Base-by-base conservation (phyloP, 2,113 vertebrate species). In the Siniperca knerii region DNA sequence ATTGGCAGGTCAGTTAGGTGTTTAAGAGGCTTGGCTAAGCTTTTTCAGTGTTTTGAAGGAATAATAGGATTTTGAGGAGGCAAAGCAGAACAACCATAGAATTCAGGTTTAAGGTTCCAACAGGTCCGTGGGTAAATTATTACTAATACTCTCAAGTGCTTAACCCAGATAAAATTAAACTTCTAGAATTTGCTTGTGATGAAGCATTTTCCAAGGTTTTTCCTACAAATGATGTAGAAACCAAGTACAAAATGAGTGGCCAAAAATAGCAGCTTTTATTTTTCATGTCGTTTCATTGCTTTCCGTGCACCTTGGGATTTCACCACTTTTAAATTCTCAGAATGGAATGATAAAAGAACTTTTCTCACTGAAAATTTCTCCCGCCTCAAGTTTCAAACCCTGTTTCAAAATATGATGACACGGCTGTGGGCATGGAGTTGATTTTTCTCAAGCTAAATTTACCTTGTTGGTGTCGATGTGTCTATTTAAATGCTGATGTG, bases 371-470 rank as follows among this genome's bases (percentile, higher is more conserved):
- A 78, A 79, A 42, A 44, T 11, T 13, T 42, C 60, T 46, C 13
- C 50, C 20, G 0, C 21, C n/a, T 88, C 67, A 60, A 67, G 72
- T 80, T 89, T 81, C 50, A 83, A 75, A 33, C 18, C 13, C 18
- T 60, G 10, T 75, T 60, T 80, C 71, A 64, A 88, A 81, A 81
- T 37, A 72, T 15, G 29, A 62, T 83, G 62, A 75, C 7, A 1
- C 8, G 11, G 42, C 40, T 72, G 64, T 69, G 23, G 35, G 5
- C 67, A 57, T 58, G 20, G 55, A 76, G 61, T 68, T 68, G 37
- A 67, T 79, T 85, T 82, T 81, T 77, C 66, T 42, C 60, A 40
- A 5, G 48, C 65, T 92, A 80, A 85, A 75, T 90, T 89, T 92
- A 87, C 55, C 57, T 68, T 23, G 18, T 42, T 62, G 60, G 69